phyloP scores from a whole-genome alignment of 1,140 invertebrate species.

The Gonatopus flavifemur region DNA sequence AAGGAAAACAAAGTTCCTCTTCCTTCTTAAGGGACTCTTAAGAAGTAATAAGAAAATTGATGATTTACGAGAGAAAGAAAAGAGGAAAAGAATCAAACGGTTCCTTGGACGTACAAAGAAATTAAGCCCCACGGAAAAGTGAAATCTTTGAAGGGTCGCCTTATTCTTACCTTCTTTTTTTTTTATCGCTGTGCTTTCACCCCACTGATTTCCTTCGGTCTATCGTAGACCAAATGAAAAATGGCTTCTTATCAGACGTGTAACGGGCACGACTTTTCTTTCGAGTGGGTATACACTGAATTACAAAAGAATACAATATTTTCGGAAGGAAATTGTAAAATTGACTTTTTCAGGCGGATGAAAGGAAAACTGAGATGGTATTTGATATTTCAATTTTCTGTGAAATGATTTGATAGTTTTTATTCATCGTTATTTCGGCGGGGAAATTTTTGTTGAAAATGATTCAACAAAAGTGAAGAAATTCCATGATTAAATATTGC shows the following conservation, averaged over 20 bases:
- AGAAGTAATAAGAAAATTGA: conserved; percentile 19
- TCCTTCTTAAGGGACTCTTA: too few relatives aligned
- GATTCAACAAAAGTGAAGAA: too few relatives aligned
- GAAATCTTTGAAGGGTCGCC: conserved; percentile 16
- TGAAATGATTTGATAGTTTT: too few relatives aligned
- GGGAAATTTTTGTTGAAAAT: too few relatives aligned
- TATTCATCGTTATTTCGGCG: too few relatives aligned
- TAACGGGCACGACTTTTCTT: conserved; percentile 16
- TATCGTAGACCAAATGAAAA: conserved; percentile 32
- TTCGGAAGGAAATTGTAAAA: too few relatives aligned
- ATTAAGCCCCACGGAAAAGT: conserved; percentile 8
- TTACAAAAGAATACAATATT: conserved; percentile 18
- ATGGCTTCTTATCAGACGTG: conserved; percentile 25
- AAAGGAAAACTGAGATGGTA: too few relatives aligned
- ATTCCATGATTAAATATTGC: too few relatives aligned
- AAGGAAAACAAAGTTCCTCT: too few relatives aligned
- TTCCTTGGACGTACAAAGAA: conserved; percentile 2
- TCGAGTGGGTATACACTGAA: conserved; percentile 19
- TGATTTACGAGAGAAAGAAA: conserved; percentile 13
- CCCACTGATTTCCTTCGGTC: conserved; percentile 25
- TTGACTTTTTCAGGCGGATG: too few relatives aligned
- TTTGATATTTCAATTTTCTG: too few relatives aligned
- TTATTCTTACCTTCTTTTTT: too few relatives aligned
- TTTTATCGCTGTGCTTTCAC: conserved; percentile 23
- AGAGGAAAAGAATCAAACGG: conserved; percentile 16